Conservation (phyloP, 2,888 invertebrate genomes). For the Coecobrya sp. region DNA sequence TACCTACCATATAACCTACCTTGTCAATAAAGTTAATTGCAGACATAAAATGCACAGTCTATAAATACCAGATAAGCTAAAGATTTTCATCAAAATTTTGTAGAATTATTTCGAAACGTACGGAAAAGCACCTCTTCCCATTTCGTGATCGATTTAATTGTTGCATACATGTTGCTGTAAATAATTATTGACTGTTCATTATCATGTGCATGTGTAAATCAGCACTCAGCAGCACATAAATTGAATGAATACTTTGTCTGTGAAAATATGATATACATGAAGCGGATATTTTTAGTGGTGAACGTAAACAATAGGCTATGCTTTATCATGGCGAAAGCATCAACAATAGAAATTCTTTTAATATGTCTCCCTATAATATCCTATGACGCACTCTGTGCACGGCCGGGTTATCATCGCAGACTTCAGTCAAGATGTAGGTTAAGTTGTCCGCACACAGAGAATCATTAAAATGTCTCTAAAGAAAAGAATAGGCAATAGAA, state of each 20-base stretch:
- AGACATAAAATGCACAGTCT: slow-evolving; percentile 1
- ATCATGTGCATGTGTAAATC: not conserved
- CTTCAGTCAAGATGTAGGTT: slow-evolving; percentile 50
- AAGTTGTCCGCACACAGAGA: slow-evolving; percentile 51
- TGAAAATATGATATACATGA: not conserved
- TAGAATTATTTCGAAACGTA: not conserved
- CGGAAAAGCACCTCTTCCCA: not conserved
- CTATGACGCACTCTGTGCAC: not conserved
- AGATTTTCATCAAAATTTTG: not conserved
- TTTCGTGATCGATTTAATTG: slow-evolving; percentile 60
- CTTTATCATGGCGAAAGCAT: slow-evolving; percentile 16
- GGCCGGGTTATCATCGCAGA: not conserved
- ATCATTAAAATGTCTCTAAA: slow-evolving; percentile 27
- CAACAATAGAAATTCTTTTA: not conserved
- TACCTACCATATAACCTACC: not conserved
- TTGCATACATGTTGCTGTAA: not conserved
- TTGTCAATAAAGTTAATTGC: slow-evolving; percentile 66
- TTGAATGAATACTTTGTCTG: not conserved
- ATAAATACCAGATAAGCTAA: slow-evolving; percentile 11
- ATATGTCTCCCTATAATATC: not conserved
- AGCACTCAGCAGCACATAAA: too few relatives aligned
- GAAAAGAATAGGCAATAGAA: slow-evolving; percentile 27
- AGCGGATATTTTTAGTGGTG: not conserved
- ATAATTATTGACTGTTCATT: slow-evolving; percentile 37
- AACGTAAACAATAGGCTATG: slow-evolving; percentile 9